Percentiles rank a stretch among this genome's conserved stretches.
Evolutionary conservation across 2,797 vertebrate genomes (phyloP).

Genomic region (Brachymystax lenok): DNA sequence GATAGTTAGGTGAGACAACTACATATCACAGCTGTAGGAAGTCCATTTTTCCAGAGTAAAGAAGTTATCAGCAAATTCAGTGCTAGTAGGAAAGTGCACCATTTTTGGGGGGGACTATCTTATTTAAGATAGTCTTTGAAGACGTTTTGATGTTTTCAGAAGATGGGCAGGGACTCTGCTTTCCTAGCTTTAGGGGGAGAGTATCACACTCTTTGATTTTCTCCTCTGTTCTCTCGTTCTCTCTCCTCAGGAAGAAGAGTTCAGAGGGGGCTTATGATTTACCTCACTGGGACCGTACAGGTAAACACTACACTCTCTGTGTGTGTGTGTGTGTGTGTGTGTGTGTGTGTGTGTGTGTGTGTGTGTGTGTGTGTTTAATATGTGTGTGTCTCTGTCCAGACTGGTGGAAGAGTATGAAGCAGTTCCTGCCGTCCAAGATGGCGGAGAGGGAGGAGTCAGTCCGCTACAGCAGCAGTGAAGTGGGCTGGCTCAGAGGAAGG

Average conservation of each 20-base stretch:
- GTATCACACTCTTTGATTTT: neutral
- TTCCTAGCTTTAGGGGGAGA: too few species aligned
- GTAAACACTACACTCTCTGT: conserved; percentile 61
- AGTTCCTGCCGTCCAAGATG: conserved; percentile 90
- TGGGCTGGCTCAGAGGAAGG: conserved; percentile 79
- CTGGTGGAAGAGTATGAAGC: conserved; percentile 99
- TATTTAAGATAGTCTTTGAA: too few species aligned
- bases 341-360: conserved; percentile 2
- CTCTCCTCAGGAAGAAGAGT: conserved; percentile 84
- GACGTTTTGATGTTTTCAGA: too few species aligned
- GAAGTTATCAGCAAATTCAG: too few species aligned
- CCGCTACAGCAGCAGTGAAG: conserved; percentile 89
- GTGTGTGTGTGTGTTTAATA: too few species aligned
- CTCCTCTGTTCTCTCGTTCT: conserved; percentile 2
- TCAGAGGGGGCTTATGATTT: conserved; percentile 89
- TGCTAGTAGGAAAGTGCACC: too few species aligned
- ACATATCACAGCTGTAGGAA: too few species aligned
- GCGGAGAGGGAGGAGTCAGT: conserved; percentile 87
- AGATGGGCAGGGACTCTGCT: too few species aligned
- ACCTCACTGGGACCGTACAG: conserved; percentile 95
- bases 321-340: conserved; percentile 1
- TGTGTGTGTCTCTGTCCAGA: conserved; percentile 67
- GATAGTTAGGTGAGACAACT: too few species aligned
- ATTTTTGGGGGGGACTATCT: too few species aligned
- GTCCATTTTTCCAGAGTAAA: too few species aligned